These are phyloP conservation scores for Acanthurus leucopareius DNA, from an alignment of 2,797 vertebrate genomes.

Conservation along the genomic window DNA sequence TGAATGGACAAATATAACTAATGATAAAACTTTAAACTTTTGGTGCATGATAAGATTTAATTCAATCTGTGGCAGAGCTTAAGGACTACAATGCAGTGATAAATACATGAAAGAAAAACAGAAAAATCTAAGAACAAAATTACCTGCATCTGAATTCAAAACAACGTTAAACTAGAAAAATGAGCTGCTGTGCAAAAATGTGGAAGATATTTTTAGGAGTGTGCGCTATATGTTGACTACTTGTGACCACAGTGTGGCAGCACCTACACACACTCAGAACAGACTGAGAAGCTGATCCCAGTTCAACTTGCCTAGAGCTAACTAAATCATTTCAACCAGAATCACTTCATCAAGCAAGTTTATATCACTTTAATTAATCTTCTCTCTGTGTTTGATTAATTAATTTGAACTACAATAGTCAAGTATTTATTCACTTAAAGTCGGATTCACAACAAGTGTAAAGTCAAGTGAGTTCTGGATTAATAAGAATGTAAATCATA, in stretches of 20 bases:
- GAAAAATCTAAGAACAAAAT: no score
- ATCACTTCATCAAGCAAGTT: background rate
- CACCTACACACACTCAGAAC: background rate
- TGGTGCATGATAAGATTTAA: no score
- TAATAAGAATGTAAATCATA: background rate
- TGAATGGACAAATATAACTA: no score
- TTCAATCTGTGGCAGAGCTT: no score
- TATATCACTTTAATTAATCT: background rate
- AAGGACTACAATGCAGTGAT: no score
- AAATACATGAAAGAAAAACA: no score
- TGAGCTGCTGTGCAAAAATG: background rate
- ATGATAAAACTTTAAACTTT: no score
- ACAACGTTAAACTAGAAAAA: no score
- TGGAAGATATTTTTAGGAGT: background rate
- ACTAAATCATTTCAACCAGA: background rate
- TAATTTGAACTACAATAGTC: background rate
- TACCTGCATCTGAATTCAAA: no score
- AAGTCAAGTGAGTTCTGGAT: background rate
- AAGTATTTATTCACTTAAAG: background rate
- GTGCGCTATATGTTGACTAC: background rate
- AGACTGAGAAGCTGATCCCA: background rate
- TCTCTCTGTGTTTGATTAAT: background rate
- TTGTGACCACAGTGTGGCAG: conserved; percentile 38
- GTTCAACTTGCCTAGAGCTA: background rate
- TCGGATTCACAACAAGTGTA: background rate